These are phyloP conservation scores for Meloe dianella DNA, from an alignment of 2,888 invertebrate genomes.

Conservation along the genomic window DNA sequence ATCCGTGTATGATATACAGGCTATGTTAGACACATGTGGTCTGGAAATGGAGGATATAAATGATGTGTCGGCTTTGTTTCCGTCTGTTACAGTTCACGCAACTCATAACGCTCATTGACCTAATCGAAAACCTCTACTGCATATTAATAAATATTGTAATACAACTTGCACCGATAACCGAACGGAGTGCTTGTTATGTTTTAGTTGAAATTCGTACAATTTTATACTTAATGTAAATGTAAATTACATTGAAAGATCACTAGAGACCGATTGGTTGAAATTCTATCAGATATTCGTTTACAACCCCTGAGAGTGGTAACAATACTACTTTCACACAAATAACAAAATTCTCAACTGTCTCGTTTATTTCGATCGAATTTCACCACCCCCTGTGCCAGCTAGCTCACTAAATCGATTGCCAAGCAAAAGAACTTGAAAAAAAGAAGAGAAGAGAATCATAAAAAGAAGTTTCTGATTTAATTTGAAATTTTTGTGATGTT, in stretches of 20 bases:
- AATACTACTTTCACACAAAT: constrained; percentile 11
- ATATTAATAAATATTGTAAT: constrained; percentile 10
- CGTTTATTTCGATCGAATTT: constrained; percentile 8
- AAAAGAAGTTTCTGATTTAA: not conserved
- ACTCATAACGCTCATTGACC: constrained; percentile 48
- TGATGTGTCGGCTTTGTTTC: constrained; percentile 47
- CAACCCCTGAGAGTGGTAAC: not conserved
- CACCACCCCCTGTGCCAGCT: not conserved
- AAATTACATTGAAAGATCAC: constrained; percentile 1
- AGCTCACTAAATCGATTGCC: not conserved
- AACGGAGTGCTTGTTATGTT: not conserved
- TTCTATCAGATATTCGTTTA: not conserved
- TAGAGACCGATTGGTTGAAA: not conserved
- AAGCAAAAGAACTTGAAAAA: not conserved
- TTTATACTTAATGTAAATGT: not conserved
- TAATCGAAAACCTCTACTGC: constrained; percentile 37
- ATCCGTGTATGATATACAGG: constrained; percentile 41
- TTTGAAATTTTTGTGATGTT: not conserved
- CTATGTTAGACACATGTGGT: constrained; percentile 43
- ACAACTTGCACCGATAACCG: not conserved
- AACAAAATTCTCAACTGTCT: constrained; percentile 11
- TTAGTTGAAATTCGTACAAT: not conserved
- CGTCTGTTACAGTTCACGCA: constrained; percentile 45
- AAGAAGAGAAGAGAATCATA: not conserved
- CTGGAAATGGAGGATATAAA: constrained; percentile 46